Conservation (phyloP, 2,797 vertebrate genomes). For the Anguilla megastoma region DNA sequence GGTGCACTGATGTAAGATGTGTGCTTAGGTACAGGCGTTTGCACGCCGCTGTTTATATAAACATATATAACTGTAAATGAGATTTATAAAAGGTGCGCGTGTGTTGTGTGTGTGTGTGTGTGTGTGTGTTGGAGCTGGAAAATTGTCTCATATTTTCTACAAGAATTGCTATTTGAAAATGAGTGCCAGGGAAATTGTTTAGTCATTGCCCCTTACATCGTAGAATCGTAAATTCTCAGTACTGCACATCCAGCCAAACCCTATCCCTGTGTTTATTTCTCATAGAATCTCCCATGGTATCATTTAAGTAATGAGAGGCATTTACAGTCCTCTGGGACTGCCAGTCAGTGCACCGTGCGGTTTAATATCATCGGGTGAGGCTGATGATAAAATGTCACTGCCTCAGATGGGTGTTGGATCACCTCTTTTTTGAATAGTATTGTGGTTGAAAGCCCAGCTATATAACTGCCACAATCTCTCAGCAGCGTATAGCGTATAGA, state of each 20-base stretch:
- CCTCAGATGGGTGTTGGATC: not conserved
- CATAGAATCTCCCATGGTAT: not conserved
- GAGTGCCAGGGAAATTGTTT: not conserved
- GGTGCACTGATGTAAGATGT: not conserved
- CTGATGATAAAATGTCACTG: constrained; percentile 13
- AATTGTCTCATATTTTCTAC: not conserved
- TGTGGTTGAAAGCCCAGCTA: not conserved
- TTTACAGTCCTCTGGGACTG: not conserved
- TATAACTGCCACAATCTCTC: not conserved
- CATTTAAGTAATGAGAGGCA: constrained; percentile 14
- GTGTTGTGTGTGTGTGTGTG: not conserved
- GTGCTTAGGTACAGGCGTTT: constrained; percentile 21
- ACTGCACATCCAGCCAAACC: not conserved
- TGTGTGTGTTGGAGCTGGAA: not conserved
- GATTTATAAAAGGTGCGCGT: no score
- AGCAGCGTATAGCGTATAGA: not conserved
- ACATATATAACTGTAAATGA: no score
- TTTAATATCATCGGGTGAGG: not conserved
- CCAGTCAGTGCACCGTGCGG: not conserved
- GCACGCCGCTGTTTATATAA: not conserved
- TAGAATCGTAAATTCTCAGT: not conserved
- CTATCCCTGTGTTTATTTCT: not conserved
- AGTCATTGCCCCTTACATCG: not conserved
- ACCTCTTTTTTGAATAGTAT: not conserved
- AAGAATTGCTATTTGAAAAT: not conserved